Percentiles rank a stretch among this genome's conserved stretches.
phyloP scores from a whole-genome alignment of 2,888 invertebrate genomes.

The Mellilla xanthometata region DNA sequence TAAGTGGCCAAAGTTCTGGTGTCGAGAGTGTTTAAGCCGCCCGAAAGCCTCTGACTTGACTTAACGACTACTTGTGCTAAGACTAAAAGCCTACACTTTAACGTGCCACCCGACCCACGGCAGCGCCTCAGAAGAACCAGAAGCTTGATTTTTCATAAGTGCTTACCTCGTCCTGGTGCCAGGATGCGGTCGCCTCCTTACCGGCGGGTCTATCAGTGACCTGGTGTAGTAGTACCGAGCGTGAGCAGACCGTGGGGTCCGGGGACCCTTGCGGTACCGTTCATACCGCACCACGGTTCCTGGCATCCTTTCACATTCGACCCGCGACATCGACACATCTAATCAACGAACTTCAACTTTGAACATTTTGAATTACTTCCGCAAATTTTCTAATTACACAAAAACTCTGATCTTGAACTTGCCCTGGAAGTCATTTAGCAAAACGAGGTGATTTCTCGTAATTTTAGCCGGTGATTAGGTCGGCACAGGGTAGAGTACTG shows the following conservation, averaged over 20 bases:
- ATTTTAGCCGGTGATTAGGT: slow-evolving; percentile 22
- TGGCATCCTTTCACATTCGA: slow-evolving; percentile 60
- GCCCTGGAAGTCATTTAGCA: too few species aligned
- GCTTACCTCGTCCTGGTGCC: slow-evolving; percentile 50
- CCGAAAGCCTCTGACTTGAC: too few species aligned
- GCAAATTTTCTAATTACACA: too few species aligned
- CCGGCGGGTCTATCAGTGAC: slow-evolving; percentile 52
- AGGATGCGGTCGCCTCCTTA: slow-evolving; percentile 35
- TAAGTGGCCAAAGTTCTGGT: too few species aligned
- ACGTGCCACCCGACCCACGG: too few species aligned
- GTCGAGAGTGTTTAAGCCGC: too few species aligned
- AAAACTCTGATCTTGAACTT: too few species aligned
- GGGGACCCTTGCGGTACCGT: slow-evolving; percentile 59
- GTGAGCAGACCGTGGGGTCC: slow-evolving; percentile 53
- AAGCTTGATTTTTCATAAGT: too few species aligned
- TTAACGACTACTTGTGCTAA: too few species aligned
- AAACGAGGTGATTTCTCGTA: slow-evolving; percentile 1
- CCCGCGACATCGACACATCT: slow-evolving; percentile 5
- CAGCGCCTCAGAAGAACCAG: too few species aligned
- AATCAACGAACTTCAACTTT: neutral
- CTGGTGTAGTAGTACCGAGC: slow-evolving; percentile 65
- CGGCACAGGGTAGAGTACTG: slow-evolving; percentile 40
- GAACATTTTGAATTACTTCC: neutral
- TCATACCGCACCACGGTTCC: slow-evolving; percentile 49
- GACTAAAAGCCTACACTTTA: too few species aligned